A percentile compares a stretch with the other conserved stretches of the same genome.
These are phyloP conservation scores for Papilio polytes DNA, from an alignment of 1,140 invertebrate species.

Conservation along the genomic window DNA sequence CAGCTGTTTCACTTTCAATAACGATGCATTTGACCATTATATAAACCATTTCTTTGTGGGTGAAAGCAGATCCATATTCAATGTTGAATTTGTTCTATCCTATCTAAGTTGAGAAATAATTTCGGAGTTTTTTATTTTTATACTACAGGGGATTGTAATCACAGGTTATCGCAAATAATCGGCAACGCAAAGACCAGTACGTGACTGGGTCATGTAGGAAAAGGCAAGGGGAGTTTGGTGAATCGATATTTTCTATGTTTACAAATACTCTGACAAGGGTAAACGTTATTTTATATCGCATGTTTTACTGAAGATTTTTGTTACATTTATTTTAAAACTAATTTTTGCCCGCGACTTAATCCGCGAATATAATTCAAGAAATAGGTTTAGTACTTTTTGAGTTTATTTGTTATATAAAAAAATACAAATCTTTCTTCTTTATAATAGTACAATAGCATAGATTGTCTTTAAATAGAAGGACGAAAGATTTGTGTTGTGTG, in stretches of 20 bases:
- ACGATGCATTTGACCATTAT: slow-evolving; percentile 33
- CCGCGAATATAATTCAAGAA: no score
- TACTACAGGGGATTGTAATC: slow-evolving; percentile 12
- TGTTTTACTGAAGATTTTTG: background rate
- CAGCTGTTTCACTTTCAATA: slow-evolving; percentile 30
- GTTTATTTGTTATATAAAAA: no score
- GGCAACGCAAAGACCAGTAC: slow-evolving; percentile 30
- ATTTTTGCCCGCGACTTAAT: no score
- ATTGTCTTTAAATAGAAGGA: no score
- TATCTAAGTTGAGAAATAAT: background rate
- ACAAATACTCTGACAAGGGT: slow-evolving; percentile 30
- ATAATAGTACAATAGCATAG: no score
- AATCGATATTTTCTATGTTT: slow-evolving; percentile 40
- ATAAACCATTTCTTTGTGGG: background rate
- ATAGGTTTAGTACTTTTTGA: no score
- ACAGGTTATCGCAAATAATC: slow-evolving; percentile 33
- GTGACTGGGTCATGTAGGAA: slow-evolving; percentile 37
- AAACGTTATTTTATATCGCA: slow-evolving; percentile 26
- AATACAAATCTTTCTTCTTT: no score
- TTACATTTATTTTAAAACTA: background rate
- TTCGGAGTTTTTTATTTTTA: background rate
- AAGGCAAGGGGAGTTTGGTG: slow-evolving; percentile 8
- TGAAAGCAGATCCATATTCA: background rate
- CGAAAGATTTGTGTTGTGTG: no score
- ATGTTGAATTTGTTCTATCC: background rate